phyloP scores from a whole-genome alignment of 2,797 vertebrate species.

The Anniella stebbinsi region DNA sequence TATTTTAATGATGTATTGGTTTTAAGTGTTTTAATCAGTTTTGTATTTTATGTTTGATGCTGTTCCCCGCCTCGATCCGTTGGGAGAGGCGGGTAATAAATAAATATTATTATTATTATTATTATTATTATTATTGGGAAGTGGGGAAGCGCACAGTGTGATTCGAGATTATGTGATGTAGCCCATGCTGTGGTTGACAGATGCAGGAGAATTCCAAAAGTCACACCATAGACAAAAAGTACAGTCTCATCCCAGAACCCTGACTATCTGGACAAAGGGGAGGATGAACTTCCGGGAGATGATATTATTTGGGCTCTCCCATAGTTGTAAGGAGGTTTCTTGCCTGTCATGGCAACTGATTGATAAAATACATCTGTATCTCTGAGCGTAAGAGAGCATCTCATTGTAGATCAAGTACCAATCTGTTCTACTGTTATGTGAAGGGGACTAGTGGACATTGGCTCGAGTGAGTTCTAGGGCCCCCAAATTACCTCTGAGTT shows the following conservation, averaged over 20 bases:
- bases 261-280: background rate
- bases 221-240: background rate
- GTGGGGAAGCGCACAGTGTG: background rate
- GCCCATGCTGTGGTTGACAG: too few species aligned
- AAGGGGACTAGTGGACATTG: background rate
- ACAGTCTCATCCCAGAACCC: background rate
- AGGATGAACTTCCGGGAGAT: background rate
- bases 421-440: background rate
- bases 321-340: background rate
- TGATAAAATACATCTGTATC: background rate
- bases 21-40: too few species aligned
- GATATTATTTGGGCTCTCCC: too few species aligned
- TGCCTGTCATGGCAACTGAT: background rate
- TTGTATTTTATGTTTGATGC: too few species aligned
- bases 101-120: too few species aligned
- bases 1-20: too few species aligned
- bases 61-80: too few species aligned
- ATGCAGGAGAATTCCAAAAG: background rate
- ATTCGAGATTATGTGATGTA: background rate
- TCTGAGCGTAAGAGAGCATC: background rate
- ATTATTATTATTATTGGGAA: too few species aligned
- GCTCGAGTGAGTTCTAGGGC: background rate
- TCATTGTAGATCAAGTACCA: background rate
- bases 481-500: too few species aligned
- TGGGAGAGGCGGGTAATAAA: too few species aligned